Evolutionary conservation across 2,113 vertebrate species (phyloP), one percentile per base, ranked within the genome.

Genomic region (Oreochromis aureus): DNA sequence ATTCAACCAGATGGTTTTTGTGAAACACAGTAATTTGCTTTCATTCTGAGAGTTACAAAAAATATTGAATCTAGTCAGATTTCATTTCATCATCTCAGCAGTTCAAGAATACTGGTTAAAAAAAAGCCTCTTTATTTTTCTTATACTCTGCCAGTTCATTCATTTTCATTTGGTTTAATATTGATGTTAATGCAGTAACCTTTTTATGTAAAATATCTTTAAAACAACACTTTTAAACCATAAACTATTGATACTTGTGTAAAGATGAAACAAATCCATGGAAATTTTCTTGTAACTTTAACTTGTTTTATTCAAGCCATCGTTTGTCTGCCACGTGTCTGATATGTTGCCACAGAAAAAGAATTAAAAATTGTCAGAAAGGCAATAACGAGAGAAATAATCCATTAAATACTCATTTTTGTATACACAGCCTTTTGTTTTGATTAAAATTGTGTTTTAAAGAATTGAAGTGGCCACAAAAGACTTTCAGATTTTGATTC

Each of bases 351-450:
- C 15, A 15, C 6, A 48, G 46, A 48, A 3, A 53, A 19, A 53
- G 4, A 19, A 53, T 53, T n/a, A 53, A 9, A 53, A 53, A 54
- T 54, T 4, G 5, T 54, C 19, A n/a, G n/a, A n/a, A 54, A 54
- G 51, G 19, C n/a, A 54, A 54, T 54, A n/a, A 10, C 0, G 1
- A 54, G 53, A 54, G 8, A 54, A 54, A 54, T 54, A 54, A n/a
- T 53, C 18, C 7, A 54, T 54, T 19, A 54, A 54, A 2, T 54
- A 54, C 9, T n/a, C 0, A 3, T 19, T n/a, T 10, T 54, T 51
- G 1, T 18, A 51, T 51, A 0, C 3, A 0, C 10, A 54, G 53
- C 53, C 53, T 54, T n/a, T n/a, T 54, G 1, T n/a, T 54, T 54
- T 6, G 4, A 54, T 54, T 54, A 54, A 54, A 54, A 1, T n/a